phyloP scores from a whole-genome alignment of 2,113 vertebrate species.

The Oryzias celebensis region DNA sequence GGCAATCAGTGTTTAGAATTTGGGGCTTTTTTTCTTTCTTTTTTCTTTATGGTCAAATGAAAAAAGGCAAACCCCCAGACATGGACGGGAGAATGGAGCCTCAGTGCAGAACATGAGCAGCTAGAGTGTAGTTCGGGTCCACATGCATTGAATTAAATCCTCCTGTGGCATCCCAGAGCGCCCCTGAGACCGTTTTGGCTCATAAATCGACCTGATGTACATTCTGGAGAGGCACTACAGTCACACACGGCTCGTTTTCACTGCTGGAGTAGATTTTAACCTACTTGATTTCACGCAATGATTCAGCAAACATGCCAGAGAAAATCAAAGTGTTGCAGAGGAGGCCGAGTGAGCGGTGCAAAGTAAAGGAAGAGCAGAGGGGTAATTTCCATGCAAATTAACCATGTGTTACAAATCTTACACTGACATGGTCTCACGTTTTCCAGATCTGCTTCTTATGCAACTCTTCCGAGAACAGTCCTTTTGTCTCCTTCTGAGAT shows the following conservation, averaged over 20 bases:
- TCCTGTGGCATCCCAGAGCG: slow-evolving; percentile 56
- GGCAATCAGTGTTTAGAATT: slow-evolving; percentile 4
- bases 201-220: slow-evolving; percentile 65
- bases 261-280: slow-evolving; percentile 23
- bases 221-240: slow-evolving; percentile 27
- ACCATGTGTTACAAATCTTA: slow-evolving; percentile 59
- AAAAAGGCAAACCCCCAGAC: slow-evolving; percentile 4
- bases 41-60: slow-evolving; percentile 11
- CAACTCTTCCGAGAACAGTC: slow-evolving; percentile 32
- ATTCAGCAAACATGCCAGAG: slow-evolving; percentile 57
- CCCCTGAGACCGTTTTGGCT: slow-evolving; percentile 33
- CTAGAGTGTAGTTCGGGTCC: slow-evolving; percentile 37
- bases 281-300: slow-evolving; percentile 39
- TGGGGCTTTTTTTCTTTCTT: slow-evolving; percentile 1
- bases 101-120: slow-evolving; percentile 23
- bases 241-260: slow-evolving; percentile 26
- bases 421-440: slow-evolving; percentile 44
- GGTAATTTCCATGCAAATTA: slow-evolving; percentile 48
- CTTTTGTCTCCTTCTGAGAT: not conserved
- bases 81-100: slow-evolving; percentile 18
- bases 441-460: slow-evolving; percentile 35
- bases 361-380: slow-evolving; percentile 14
- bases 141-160: slow-evolving; percentile 70
- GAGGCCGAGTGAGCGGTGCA: not conserved
- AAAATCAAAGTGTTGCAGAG: slow-evolving; percentile 20